Conservation (phyloP, 2,888 invertebrate genomes). For the Tetropium fuscum region DNA sequence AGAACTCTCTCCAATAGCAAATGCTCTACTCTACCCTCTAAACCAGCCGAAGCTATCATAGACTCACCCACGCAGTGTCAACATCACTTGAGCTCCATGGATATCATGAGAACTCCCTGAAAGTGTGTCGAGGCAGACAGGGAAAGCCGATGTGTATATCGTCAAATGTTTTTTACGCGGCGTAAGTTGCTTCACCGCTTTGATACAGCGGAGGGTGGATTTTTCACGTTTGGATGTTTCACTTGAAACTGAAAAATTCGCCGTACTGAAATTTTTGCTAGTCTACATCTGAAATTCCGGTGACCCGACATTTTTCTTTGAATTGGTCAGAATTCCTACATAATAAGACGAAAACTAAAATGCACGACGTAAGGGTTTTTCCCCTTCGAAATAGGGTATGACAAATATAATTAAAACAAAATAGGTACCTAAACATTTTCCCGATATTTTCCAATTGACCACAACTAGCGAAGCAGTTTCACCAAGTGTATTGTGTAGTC, state of each 20-base stretch:
- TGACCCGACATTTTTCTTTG: constrained; percentile 17
- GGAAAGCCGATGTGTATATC: constrained; percentile 7
- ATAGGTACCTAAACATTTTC: no score
- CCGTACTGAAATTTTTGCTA: constrained; percentile 15
- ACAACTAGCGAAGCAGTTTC: no score
- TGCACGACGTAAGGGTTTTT: not conserved
- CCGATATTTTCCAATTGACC: no score
- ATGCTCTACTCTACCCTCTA: constrained; percentile 18
- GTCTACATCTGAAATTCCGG: constrained; percentile 12
- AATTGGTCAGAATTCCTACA: constrained; percentile 12
- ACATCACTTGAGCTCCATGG: not conserved
- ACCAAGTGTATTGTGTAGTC: no score
- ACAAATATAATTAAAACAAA: no score
- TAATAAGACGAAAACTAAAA: constrained; percentile 1
- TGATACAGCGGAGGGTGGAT: constrained; percentile 7
- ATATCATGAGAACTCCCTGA: constrained; percentile 1
- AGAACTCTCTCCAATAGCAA: constrained; percentile 44
- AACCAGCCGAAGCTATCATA: constrained; percentile 23
- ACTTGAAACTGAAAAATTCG: constrained; percentile 19
- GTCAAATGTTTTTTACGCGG: constrained; percentile 16
- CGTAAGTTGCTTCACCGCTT: constrained; percentile 13
- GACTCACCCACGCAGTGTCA: constrained; percentile 16
- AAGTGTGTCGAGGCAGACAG: constrained; percentile 2
- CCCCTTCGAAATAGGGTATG: not conserved
- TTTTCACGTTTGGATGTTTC: constrained; percentile 14